A percentile compares a stretch with the other conserved stretches of the same genome.
These are phyloP conservation scores for Falco peregrinus DNA, from an alignment of 2,797 vertebrate species.

Conservation along the genomic window DNA sequence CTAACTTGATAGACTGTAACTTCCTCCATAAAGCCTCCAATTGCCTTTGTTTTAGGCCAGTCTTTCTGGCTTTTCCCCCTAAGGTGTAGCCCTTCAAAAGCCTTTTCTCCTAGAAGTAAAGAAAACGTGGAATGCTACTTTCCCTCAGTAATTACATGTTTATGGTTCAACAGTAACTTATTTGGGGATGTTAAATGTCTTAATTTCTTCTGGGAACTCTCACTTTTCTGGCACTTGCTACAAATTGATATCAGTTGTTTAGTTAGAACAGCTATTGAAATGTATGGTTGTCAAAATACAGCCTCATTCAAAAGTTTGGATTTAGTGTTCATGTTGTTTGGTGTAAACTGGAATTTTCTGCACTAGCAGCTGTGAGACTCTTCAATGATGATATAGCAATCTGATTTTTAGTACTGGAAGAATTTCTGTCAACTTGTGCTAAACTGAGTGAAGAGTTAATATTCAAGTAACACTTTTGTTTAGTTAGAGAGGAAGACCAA, in stretches of 20 bases:
- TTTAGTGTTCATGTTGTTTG: background rate
- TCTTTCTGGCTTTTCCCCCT: background rate
- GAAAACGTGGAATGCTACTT: background rate
- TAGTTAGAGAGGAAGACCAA: background rate
- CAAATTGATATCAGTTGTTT: fast-evolving
- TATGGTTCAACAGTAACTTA: background rate
- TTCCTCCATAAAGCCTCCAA: background rate
- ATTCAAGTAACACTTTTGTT: background rate
- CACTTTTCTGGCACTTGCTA: background rate
- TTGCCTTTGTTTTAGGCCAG: background rate
- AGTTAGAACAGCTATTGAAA: background rate
- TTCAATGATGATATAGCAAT: background rate
- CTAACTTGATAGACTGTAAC: background rate
- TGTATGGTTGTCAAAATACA: background rate
- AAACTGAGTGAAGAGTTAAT: background rate
- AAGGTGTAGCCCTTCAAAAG: background rate
- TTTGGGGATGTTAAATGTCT: background rate
- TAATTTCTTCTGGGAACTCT: background rate
- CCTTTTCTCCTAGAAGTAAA: background rate
- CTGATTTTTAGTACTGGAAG: background rate
- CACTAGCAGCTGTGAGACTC: background rate
- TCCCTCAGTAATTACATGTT: background rate
- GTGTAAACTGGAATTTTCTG: background rate
- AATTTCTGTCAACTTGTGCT: background rate
- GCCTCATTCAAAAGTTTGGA: background rate